Evolutionary conservation across 2,797 vertebrate genomes (phyloP).

Genomic region (Heterohyrax brucei): DNA sequence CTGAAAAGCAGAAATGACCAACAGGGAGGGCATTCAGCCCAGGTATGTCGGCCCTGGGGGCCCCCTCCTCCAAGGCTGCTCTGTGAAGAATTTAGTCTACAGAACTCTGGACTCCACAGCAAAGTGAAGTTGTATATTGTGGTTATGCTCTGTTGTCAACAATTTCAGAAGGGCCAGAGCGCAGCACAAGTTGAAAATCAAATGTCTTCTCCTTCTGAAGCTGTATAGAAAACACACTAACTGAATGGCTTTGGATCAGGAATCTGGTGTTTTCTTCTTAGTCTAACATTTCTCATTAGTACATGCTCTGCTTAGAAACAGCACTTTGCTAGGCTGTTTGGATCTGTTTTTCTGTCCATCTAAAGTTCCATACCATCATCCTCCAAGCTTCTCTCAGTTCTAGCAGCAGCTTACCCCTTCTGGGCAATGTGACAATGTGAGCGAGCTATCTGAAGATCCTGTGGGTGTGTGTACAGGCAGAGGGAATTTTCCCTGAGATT

Average conservation of each 20-base stretch:
- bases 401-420: not conserved
- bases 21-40: not conserved
- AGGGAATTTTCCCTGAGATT: not conserved
- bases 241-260: not conserved
- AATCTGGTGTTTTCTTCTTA: not conserved
- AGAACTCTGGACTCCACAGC: fast-evolving
- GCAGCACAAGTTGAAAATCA: slow-evolving; percentile 4
- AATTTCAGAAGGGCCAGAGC: not conserved
- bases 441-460: not conserved
- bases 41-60: not conserved
- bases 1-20: slow-evolving; percentile 49
- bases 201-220: not conserved
- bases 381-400: fast-evolving
- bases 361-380: not conserved
- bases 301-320: not conserved
- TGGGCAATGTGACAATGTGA: not conserved
- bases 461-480: not conserved
- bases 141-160: slow-evolving; percentile 49
- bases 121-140: not conserved
- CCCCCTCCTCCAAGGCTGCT: not conserved
- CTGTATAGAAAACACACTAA: not conserved
- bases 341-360: not conserved
- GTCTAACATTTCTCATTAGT: not conserved
- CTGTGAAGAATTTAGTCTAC: not conserved
- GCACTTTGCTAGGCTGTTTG: not conserved